phyloP scores from a whole-genome alignment of 2,888 invertebrate genomes.

The Synanthedon formicaeformis region DNA sequence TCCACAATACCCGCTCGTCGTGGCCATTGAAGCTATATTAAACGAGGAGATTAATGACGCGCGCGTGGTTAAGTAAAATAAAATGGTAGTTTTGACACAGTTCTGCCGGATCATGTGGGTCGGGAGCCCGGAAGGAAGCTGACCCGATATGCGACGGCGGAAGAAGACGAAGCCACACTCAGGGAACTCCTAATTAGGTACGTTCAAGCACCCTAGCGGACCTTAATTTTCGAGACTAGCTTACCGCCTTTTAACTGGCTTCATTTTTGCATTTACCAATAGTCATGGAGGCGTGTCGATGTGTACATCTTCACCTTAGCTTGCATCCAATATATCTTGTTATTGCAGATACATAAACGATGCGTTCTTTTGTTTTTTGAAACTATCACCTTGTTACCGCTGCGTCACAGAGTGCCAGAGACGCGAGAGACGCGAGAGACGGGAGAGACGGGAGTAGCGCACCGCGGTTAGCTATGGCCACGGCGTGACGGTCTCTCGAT shows the following conservation, averaged over 20 bases:
- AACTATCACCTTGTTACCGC: slow-evolving; percentile 13
- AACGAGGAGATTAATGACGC: slow-evolving; percentile 11
- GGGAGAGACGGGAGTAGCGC: slow-evolving; percentile 44
- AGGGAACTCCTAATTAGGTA: slow-evolving; percentile 96
- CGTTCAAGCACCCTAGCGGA: slow-evolving; percentile 45
- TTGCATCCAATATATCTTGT: slow-evolving; percentile 62
- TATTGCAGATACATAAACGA: slow-evolving; percentile 52
- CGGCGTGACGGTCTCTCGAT: slow-evolving; percentile 15
- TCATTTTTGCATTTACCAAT: slow-evolving; percentile 26
- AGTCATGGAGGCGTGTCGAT: slow-evolving; percentile 15
- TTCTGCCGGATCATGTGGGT: slow-evolving; percentile 68
- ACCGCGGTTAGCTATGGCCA: slow-evolving; percentile 52
- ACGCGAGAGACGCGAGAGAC: no score
- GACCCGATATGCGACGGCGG: slow-evolving; percentile 85
- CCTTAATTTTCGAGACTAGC: slow-evolving; percentile 19
- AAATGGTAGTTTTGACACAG: slow-evolving; percentile 63
- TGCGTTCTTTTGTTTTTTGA: slow-evolving; percentile 20
- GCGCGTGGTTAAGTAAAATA: neutral
- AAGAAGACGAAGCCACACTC: slow-evolving; percentile 93
- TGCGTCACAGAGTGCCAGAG: slow-evolving; percentile 38
- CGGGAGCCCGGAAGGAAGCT: slow-evolving; percentile 72
- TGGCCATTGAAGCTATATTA: slow-evolving; percentile 49
- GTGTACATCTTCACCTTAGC: slow-evolving; percentile 41
- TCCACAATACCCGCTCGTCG: slow-evolving; percentile 22
- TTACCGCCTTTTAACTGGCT: slow-evolving; percentile 58